Evolutionary conservation across 1,140 invertebrate species (phyloP).

Genomic region (Cephus cinctus): DNA sequence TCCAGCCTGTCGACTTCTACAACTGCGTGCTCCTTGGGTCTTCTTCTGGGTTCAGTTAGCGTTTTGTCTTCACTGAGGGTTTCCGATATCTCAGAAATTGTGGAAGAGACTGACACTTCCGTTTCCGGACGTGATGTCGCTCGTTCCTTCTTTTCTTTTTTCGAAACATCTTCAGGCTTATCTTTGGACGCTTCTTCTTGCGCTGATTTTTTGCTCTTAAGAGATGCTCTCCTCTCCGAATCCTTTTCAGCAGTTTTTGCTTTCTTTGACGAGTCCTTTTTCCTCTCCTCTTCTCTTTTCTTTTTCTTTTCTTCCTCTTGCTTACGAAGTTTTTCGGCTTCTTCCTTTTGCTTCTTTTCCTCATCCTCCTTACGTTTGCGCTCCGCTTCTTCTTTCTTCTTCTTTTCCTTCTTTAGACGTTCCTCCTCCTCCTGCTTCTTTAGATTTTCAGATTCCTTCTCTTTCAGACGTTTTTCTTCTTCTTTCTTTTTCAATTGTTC

Average conservation of each 20-base stretch:
- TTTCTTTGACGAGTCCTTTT: no score
- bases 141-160: constrained; percentile 10
- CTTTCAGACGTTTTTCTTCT: constrained; percentile 16
- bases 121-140: constrained; percentile 23
- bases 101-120: constrained; percentile 34
- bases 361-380: not conserved
- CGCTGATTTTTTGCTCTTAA: no score
- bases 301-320: constrained; percentile 7
- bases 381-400: constrained; percentile 8
- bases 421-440: constrained; percentile 23
- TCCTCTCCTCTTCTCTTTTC: constrained; percentile 12
- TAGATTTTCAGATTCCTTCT: constrained; percentile 22
- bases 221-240: no score
- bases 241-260: constrained; percentile 8
- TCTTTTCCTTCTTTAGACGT: constrained; percentile 17
- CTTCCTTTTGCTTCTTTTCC: constrained; percentile 11
- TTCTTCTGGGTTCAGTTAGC: constrained; percentile 8
- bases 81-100: constrained; percentile 37
- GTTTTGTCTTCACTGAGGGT: constrained; percentile 9
- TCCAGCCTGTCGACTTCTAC: constrained; percentile 15
- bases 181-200: no score
- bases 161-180: constrained; percentile 2
- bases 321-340: constrained; percentile 6
- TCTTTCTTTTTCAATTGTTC: constrained; percentile 7
- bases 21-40: constrained; percentile 6